Percentiles rank a stretch among this genome's conserved stretches.
These are phyloP conservation scores for Prietella phreatophila DNA, from an alignment of 2,113 vertebrate genomes.

Conservation along the genomic window DNA sequence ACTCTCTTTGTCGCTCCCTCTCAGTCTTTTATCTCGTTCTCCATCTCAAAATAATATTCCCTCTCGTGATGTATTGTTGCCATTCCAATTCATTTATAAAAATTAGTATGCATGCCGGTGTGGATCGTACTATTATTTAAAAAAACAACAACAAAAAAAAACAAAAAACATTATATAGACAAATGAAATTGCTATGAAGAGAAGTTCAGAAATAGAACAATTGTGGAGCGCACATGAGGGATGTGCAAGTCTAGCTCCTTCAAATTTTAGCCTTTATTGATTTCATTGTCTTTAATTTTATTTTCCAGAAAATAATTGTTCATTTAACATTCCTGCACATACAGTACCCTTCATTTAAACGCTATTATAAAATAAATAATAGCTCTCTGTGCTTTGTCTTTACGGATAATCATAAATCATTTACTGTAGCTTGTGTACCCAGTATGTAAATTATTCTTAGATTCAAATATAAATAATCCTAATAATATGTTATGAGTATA, in stretches of 20 bases:
- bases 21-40: background rate
- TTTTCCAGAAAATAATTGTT: background rate
- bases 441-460: background rate
- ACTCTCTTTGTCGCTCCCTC: background rate
- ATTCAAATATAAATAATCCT: background rate
- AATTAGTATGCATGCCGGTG: background rate
- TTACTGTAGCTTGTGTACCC: background rate
- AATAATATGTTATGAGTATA: background rate
- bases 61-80: background rate
- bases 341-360: background rate
- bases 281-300: background rate
- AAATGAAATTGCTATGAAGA: background rate
- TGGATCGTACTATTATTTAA: background rate
- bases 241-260: background rate
- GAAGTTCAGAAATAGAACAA: background rate
- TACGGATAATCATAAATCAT: background rate
- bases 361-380: background rate
- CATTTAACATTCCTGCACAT: background rate
- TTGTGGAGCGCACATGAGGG: background rate
- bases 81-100: background rate
- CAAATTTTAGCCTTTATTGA: background rate
- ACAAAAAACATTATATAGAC: too few relatives aligned
- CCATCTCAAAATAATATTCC: background rate
- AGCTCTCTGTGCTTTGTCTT: constrained; percentile 1
- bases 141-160: too few relatives aligned